Conservation (phyloP, 1,140 invertebrate species). For the Sycophila sp. region DNA sequence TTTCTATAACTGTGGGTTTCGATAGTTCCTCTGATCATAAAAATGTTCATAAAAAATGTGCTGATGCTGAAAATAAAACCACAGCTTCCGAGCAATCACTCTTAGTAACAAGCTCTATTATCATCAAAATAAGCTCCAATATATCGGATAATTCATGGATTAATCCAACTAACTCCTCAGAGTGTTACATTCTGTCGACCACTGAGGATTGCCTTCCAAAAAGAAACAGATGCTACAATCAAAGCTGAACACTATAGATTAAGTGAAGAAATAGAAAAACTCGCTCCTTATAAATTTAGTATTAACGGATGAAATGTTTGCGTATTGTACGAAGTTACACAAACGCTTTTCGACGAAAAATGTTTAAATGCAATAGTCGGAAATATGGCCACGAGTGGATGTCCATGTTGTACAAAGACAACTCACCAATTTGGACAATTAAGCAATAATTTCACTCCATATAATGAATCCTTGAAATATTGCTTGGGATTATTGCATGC, state of each 20-base stretch:
- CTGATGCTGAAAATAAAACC: background rate
- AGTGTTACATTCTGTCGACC: conserved; percentile 8
- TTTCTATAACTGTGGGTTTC: background rate
- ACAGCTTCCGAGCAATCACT: background rate
- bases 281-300: conserved; percentile 6
- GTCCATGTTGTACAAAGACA: background rate
- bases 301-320: conserved; percentile 8
- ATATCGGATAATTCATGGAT: background rate
- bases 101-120: conserved; percentile 13
- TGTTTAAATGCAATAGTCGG: conserved; percentile 1
- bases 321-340: background rate
- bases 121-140: conserved; percentile 1
- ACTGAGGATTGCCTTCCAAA: conserved; percentile 1
- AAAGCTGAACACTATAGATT: background rate
- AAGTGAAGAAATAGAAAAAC: background rate
- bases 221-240: conserved; percentile 6
- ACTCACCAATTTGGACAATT: conserved; percentile 3
- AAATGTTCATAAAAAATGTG: background rate
- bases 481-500: conserved; percentile 1
- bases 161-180: background rate
- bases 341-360: conserved; percentile 1
- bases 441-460: background rate
- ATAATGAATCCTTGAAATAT: background rate
- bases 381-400: background rate
- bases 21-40: background rate